phyloP scores from a whole-genome alignment of 2,113 vertebrate genomes.

The Gnathonemus echidnorhynchus region DNA sequence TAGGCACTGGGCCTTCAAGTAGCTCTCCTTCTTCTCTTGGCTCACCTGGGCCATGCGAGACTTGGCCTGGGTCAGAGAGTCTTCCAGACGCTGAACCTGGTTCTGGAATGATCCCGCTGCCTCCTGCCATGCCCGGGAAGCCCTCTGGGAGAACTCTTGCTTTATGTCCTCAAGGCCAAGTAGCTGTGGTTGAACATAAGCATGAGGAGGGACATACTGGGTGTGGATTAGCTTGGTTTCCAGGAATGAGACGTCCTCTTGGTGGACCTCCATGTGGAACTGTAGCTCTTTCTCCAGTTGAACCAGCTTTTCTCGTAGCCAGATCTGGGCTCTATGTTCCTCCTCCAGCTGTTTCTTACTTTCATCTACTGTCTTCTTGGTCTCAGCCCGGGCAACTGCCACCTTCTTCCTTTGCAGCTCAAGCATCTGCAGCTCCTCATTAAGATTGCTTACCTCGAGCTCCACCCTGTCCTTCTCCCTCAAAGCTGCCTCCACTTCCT shows the following conservation, averaged over 20 bases:
- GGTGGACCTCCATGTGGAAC: conserved; percentile 60
- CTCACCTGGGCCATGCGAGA: conserved; percentile 54
- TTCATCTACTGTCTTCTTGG: conserved; percentile 50
- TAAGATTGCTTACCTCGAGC: conserved; percentile 65
- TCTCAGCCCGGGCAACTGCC: conserved; percentile 56
- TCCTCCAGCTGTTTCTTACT: conserved; percentile 70
- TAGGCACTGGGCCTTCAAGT: conserved; percentile 64
- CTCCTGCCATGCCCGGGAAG: conserved; percentile 71
- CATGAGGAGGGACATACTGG: conserved; percentile 35
- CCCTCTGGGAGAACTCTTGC: conserved; percentile 65
- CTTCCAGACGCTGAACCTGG: conserved; percentile 67
- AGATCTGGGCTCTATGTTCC: conserved; percentile 68
- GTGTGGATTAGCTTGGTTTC: conserved; percentile 45
- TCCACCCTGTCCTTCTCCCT: conserved; percentile 66
- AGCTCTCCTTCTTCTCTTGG: conserved; percentile 69
- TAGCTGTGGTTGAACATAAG: conserved; percentile 38
- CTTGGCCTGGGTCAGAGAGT: conserved; percentile 64
- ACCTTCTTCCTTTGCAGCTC: conserved; percentile 61
- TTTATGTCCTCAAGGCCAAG: conserved; percentile 61
- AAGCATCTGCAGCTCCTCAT: conserved; percentile 62
- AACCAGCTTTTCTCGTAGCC: conserved; percentile 64
- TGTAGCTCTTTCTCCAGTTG: conserved; percentile 74
- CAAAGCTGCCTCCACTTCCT: conserved; percentile 62
- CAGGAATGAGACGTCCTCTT: conserved; percentile 67
- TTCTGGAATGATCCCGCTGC: conserved; percentile 65